A percentile compares a stretch with the other conserved stretches of the same genome.
Evolutionary conservation across 2,113 vertebrate species (phyloP).

Genomic region (Etheostoma spectabile): DNA sequence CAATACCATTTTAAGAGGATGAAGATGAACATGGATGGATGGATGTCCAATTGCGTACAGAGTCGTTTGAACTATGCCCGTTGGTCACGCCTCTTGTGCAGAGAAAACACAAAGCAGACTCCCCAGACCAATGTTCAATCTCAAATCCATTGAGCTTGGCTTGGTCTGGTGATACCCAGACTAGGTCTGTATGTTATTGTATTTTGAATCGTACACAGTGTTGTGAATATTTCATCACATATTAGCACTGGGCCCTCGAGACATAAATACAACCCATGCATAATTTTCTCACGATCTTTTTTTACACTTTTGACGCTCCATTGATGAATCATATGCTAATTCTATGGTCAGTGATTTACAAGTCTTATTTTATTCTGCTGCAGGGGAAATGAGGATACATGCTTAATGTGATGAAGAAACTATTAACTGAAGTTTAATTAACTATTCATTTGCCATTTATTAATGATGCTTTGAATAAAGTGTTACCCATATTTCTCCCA

Average conservation of each 20-base stretch:
- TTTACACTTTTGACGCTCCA: neutral
- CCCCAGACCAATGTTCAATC: too few species aligned
- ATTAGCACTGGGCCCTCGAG: neutral
- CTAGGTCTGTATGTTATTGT: neutral
- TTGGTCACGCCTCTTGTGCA: too few species aligned
- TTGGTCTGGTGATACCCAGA: too few species aligned
- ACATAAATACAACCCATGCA: neutral
- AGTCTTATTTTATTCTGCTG: neutral
- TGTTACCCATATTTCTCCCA: neutral
- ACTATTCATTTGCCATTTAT: too few species aligned
- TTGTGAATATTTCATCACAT: neutral
- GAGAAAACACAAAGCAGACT: too few species aligned
- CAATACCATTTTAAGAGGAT: too few species aligned
- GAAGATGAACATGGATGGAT: too few species aligned
- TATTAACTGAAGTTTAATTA: too few species aligned
- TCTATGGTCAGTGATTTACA: neutral
- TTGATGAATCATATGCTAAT: neutral
- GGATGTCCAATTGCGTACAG: too few species aligned
- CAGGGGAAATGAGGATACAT: neutral
- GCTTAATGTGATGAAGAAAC: neutral
- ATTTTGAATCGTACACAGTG: neutral
- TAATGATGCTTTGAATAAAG: too few species aligned
- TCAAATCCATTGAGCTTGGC: too few species aligned
- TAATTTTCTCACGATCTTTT: neutral
- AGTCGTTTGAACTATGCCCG: too few species aligned